These are phyloP conservation scores for Hydrochoerus hydrochaeris DNA, from an alignment of 2,113 vertebrate genomes.

Conservation along the genomic window DNA sequence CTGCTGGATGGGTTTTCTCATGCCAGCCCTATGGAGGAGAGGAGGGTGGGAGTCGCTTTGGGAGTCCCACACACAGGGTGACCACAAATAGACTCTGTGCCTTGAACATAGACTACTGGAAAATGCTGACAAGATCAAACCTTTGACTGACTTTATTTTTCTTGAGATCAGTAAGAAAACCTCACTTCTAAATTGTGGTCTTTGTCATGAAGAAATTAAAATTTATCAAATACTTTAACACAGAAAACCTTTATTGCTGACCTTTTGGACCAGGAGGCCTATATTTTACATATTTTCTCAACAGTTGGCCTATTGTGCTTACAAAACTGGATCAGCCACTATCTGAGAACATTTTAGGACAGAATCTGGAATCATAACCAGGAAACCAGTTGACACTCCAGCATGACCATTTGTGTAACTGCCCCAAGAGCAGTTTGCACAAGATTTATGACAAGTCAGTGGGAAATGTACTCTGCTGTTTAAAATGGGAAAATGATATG, in stretches of 20 bases:
- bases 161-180: background rate
- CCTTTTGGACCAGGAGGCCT: background rate
- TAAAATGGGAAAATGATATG: background rate
- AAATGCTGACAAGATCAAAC: background rate
- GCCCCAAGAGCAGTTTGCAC: background rate
- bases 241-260: background rate
- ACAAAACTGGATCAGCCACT: background rate
- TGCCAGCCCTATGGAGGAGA: background rate
- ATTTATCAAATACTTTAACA: background rate
- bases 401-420: background rate
- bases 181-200: background rate
- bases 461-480: background rate
- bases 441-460: constrained; percentile 4
- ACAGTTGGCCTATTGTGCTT: background rate
- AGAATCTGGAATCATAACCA: background rate
- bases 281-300: constrained; percentile 8
- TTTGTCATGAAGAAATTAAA: background rate
- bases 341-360: background rate
- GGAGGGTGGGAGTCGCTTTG: too few species aligned
- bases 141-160: background rate
- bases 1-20: background rate
- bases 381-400: background rate
- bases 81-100: fast-evolving
- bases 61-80: background rate
- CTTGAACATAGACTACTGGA: background rate